Conservation (phyloP, 2,888 invertebrate genomes). For the Lomographa bimaculata region DNA sequence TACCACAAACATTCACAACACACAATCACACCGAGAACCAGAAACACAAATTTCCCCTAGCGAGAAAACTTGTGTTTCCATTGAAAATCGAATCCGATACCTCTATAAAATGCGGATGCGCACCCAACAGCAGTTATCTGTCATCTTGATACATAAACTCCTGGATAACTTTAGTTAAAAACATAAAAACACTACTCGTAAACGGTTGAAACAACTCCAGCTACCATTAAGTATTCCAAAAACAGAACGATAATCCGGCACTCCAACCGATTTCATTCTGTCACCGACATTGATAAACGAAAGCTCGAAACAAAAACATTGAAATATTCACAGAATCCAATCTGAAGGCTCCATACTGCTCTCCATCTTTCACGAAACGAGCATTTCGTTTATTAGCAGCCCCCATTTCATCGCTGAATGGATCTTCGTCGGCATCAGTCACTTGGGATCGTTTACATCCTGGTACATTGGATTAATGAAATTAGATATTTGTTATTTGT, state of each 20-base stretch:
- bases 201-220: too few relatives aligned
- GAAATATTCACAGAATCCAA: constrained; percentile 27
- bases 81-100: too few relatives aligned
- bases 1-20: too few relatives aligned
- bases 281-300: constrained; percentile 19
- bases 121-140: too few relatives aligned
- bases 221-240: background rate
- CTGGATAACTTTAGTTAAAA: too few relatives aligned
- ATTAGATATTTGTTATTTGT: constrained; percentile 20
- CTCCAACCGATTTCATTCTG: constrained; percentile 14
- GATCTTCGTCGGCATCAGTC: constrained; percentile 23
- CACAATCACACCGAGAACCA: too few relatives aligned
- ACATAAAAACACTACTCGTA: too few relatives aligned
- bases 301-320: constrained; percentile 23
- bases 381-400: constrained; percentile 26
- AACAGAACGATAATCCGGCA: constrained; percentile 7
- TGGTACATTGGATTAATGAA: constrained; percentile 22
- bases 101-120: too few relatives aligned
- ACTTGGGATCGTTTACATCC: constrained; percentile 20
- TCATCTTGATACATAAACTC: too few relatives aligned
- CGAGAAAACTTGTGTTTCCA: too few relatives aligned
- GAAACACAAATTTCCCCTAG: too few relatives aligned
- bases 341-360: constrained; percentile 25
- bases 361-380: constrained; percentile 30
- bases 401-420: constrained; percentile 26